Evolutionary conservation across 2,113 vertebrate species (phyloP).

Genomic region (Camelus bactrianus): DNA sequence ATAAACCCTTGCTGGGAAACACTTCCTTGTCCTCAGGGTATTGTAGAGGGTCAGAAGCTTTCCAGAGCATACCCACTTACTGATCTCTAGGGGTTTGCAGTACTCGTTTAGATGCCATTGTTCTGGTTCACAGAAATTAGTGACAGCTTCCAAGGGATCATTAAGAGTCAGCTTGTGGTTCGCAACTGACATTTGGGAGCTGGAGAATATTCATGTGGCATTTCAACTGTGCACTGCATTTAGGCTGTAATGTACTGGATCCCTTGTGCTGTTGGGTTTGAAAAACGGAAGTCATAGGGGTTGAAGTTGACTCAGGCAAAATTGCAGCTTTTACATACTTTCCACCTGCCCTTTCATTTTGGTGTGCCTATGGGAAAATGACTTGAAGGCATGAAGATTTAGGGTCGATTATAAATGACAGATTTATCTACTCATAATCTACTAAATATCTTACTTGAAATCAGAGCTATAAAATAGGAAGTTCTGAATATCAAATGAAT

Average conservation of each 20-base stretch:
- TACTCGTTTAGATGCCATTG: slow-evolving; percentile 43
- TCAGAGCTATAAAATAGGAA: slow-evolving; percentile 65
- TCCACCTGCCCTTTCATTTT: slow-evolving; percentile 56
- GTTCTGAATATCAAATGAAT: background rate
- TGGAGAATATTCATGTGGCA: slow-evolving; percentile 61
- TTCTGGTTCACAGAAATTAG: slow-evolving; percentile 48
- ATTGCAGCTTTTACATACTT: slow-evolving; percentile 39
- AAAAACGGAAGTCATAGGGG: slow-evolving; percentile 43
- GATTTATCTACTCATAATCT: slow-evolving; percentile 68
- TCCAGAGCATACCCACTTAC: background rate
- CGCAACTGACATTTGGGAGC: slow-evolving; percentile 50
- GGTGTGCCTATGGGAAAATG: slow-evolving; percentile 23
- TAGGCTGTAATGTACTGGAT: slow-evolving; percentile 52
- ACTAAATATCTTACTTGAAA: slow-evolving; percentile 60
- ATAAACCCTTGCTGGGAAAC: background rate
- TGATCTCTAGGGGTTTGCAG: background rate
- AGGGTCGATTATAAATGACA: slow-evolving; percentile 56
- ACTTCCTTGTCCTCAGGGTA: background rate
- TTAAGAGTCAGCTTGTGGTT: slow-evolving; percentile 51
- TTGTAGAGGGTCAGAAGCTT: background rate
- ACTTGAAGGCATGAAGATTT: slow-evolving; percentile 5
- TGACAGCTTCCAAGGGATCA: slow-evolving; percentile 58
- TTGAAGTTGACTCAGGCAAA: slow-evolving; percentile 49
- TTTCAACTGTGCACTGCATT: slow-evolving; percentile 43
- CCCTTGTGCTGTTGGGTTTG: slow-evolving; percentile 9